Base-by-base conservation (phyloP, 2,797 vertebrate genomes). In the Prunella strophiata region DNA sequence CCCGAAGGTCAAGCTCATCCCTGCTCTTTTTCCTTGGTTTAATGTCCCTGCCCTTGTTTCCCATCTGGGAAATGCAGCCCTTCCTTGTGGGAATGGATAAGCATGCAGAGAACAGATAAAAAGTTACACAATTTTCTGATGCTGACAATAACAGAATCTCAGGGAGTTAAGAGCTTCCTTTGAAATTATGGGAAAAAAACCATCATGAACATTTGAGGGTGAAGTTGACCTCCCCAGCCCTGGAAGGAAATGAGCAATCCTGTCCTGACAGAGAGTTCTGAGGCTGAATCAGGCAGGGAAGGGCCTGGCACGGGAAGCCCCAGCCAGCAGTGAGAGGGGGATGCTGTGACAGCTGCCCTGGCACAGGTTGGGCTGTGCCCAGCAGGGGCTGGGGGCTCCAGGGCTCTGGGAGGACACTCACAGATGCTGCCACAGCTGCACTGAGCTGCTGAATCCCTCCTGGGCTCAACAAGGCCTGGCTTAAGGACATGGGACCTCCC, bases 261-360 rank as follows among this genome's bases (percentile, higher is more conserved):
- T 0, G 0, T 29, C 29, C 2, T 9, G 34, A 23, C 3, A 4
- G 63, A 32, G 85, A 5, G 8, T 22, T 12, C 45, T 0, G 0
- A 26, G 77, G 81, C 55, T 72, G 85, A 68, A 55, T 26, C 30
- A 13, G 48, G 36, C 54, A 34, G 42, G 74, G 79, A 71, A 14
- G 38, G 10, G 80, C 42, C 32, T 29, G 29, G 47, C 67, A 54
- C 0, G 1, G 66, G 85, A 66, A 38, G 67, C 16, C 12, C 0
- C 16, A 6, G 50, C 0, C 48, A 11, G 48, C 1, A 8, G 1
- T 4, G 9, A 19, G 51, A 34, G 54, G 4, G 0, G 50, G 5
- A 9, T 0, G 16, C 47, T 32, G 59, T 2, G 30, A 1, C 2
- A 29, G 55, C 45, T 30, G 36, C 54, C 12, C 1, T 4, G 3